Conservation (phyloP, 92 coral and sea anemone species). For the Epizoanthus fatuus region DNA sequence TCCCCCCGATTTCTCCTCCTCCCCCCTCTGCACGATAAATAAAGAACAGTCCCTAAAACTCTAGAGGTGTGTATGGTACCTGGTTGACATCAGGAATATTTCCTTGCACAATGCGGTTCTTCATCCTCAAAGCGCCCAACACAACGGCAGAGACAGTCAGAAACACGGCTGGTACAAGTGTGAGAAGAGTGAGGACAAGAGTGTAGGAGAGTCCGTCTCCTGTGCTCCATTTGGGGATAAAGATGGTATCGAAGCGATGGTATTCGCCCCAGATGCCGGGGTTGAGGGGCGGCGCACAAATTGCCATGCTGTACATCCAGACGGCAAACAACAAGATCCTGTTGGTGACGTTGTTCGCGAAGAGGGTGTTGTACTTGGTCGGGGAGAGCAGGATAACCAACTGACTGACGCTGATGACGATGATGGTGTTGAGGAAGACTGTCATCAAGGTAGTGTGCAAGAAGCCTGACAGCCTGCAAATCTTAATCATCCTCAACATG, state of each 20-base stretch:
- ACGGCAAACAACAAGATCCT: constrained; percentile 5
- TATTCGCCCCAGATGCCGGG: constrained; percentile 24
- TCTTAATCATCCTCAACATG: not conserved
- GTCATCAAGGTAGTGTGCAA: constrained; percentile 7
- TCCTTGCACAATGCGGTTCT: not conserved
- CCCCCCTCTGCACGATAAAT: no score
- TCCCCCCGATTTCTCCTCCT: no score
- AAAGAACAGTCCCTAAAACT: no score
- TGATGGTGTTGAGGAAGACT: constrained; percentile 12
- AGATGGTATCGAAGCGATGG: constrained; percentile 17
- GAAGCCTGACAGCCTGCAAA: constrained; percentile 10
- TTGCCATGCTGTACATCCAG: constrained; percentile 28
- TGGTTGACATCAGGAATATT: not conserved
- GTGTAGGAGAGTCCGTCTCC: not conserved
- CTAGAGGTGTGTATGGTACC: not conserved
- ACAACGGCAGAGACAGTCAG: not conserved
- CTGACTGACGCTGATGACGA: constrained; percentile 3
- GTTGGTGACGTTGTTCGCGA: constrained; percentile 10
- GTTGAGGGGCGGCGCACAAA: constrained; percentile 27
- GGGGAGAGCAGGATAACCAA: constrained; percentile 18
- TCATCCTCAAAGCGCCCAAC: not conserved
- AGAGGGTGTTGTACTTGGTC: not conserved
- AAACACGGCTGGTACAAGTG: constrained; percentile 12
- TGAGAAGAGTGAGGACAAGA: not conserved
- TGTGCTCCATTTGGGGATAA: not conserved